Base-by-base conservation (phyloP, 1,140 invertebrate species). In the Aphaenogaster floridana region DNA sequence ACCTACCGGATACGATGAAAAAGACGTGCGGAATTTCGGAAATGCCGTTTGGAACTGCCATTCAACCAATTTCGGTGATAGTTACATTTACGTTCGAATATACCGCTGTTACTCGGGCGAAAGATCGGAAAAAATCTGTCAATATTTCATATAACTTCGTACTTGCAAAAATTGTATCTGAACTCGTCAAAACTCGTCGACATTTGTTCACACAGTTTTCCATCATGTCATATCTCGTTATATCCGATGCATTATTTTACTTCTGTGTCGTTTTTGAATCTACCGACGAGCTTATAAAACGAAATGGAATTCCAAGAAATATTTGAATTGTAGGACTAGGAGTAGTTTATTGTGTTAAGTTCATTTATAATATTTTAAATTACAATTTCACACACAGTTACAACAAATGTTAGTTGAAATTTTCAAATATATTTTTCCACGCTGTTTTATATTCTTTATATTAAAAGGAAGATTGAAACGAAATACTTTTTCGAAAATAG, bases 361-460 rank as follows among this genome's bases (percentile, higher is more conserved):
- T 68, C 5, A 81, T 69, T 57, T 81, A 21, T 9, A 54, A 69
- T 57, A 48, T 50, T 64, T 3, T 34, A 34, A 80, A 54, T 68
- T 48, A 69, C 8, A 13, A 68, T 68, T 66, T 50, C 13, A 28
- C 28, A 28, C 28, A 28, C 28, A 28, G 3, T 17, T 80, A 9
- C 8, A 39, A 54, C 8, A 45, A 2, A 17, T 17, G 21, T 17
- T 21, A 52, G 21, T 39, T 21, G 0, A 28, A 42, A 52, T 57
- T 42, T 17, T 13, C 36, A 3, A 57, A 80, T 69, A 52, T 50
- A 39, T 54, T 15, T 59, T 81, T 81, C 0, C 11, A 13, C 34
- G 3, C 1, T 48, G 7, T n/a, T 34, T 84, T 48, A 36, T 21
- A 21, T 9, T 39, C 5, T 39, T 68, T 39, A 3, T 45, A 17